Percentiles rank a stretch among this genome's conserved stretches.
Conservation (phyloP, 1,140 invertebrate genomes). For the Triops longicaudatus region DNA sequence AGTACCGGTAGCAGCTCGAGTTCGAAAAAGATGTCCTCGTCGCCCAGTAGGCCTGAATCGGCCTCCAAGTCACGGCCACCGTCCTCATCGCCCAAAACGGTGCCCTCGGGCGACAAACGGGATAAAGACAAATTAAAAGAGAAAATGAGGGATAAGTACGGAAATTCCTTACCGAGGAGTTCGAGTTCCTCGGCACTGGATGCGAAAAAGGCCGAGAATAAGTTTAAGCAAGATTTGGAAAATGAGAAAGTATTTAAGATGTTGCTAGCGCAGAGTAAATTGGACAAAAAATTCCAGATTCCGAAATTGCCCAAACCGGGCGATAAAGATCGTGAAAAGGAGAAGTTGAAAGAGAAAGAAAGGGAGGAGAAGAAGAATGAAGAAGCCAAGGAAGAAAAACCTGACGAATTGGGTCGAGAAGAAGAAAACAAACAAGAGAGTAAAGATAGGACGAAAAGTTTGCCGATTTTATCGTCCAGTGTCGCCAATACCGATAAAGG, state of each 20-base stretch:
- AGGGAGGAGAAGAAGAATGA: not conserved
- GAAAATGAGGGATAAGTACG: conserved; percentile 34
- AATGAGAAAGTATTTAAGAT: not conserved
- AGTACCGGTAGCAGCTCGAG: conserved; percentile 70
- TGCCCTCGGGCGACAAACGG: not conserved
- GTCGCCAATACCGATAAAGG: not conserved
- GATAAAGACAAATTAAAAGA: conserved; percentile 7
- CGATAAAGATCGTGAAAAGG: not conserved
- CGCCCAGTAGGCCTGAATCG: conserved; percentile 35
- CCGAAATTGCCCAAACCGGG: conserved; percentile 55
- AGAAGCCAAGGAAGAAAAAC: conserved; percentile 29
- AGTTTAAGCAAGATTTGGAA: conserved; percentile 33
- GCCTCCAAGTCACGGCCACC: conserved; percentile 32
- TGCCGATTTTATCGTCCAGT: not conserved
- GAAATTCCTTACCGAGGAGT: not conserved
- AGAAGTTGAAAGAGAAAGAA: conserved; percentile 17
- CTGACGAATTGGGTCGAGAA: not conserved
- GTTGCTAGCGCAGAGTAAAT: conserved; percentile 18
- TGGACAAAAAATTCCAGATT: conserved; percentile 78
- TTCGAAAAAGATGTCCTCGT: conserved; percentile 51
- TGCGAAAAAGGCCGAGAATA: conserved; percentile 16
- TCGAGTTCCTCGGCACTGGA: not conserved
- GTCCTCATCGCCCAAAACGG: conserved; percentile 5
- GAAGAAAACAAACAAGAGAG: conserved; percentile 18
- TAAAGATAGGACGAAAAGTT: not conserved